Conservation (phyloP, 2,797 vertebrate species). For the Cyclura pinguis region DNA sequence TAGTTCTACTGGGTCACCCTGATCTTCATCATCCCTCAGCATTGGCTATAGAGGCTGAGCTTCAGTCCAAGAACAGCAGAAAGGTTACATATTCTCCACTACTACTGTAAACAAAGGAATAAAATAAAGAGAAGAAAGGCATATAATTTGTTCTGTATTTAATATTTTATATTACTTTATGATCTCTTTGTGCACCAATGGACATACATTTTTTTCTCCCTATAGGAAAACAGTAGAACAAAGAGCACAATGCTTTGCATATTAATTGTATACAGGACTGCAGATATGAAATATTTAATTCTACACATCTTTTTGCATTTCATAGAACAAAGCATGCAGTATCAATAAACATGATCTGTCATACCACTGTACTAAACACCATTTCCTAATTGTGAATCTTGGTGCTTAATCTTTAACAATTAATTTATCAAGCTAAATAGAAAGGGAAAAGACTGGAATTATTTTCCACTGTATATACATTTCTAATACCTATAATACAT, state of each 20-base stretch:
- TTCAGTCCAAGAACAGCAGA: background rate
- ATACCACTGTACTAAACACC: background rate
- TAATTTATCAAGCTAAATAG: constrained; percentile 28
- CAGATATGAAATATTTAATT: background rate
- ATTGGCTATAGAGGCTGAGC: background rate
- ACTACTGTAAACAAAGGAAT: background rate
- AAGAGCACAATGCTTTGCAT: background rate
- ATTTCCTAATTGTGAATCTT: background rate
- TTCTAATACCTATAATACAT: constrained; percentile 34
- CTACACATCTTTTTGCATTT: background rate
- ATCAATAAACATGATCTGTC: background rate
- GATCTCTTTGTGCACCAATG: background rate
- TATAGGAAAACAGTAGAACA: background rate
- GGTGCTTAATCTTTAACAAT: background rate
- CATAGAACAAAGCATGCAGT: background rate
- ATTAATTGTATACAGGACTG: background rate
- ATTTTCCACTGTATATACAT: constrained; percentile 38
- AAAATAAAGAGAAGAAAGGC: background rate
- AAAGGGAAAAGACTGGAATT: constrained; percentile 53
- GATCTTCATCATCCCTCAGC: background rate
- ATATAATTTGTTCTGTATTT: background rate
- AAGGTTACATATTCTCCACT: background rate
- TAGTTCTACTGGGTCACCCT: background rate
- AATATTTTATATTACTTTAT: background rate
- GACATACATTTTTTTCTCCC: background rate